These are phyloP conservation scores for Alloscopus bannaensis DNA, from an alignment of 2,888 invertebrate species.

Conservation along the genomic window DNA sequence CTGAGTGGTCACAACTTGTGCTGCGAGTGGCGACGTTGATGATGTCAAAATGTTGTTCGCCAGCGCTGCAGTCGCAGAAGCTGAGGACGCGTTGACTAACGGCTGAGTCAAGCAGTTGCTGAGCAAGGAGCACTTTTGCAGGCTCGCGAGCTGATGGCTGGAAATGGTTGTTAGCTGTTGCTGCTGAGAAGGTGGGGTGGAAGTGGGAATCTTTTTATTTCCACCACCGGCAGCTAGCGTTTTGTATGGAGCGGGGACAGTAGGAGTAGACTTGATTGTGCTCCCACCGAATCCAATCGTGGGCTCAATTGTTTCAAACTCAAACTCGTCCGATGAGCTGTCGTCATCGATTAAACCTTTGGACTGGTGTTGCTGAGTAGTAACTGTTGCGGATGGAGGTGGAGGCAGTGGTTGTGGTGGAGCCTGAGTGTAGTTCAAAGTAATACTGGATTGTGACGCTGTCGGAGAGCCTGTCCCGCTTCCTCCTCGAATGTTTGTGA, in stretches of 20 bases:
- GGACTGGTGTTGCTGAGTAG: conserved; percentile 8
- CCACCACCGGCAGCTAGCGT: neutral
- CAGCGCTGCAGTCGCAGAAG: conserved; percentile 32
- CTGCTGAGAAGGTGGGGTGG: too few relatives aligned
- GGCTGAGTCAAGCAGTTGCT: conserved; percentile 52
- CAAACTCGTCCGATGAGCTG: conserved; percentile 71
- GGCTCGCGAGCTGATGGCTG: conserved; percentile 40
- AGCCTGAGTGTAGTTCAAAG: conserved; percentile 53
- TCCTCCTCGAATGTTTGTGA: conserved; percentile 43
- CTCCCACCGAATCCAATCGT: conserved; percentile 67
- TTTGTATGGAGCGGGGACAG: neutral
- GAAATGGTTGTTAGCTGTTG: conserved; percentile 38
- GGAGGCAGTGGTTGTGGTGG: conserved; percentile 2
- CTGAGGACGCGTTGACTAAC: conserved; percentile 32
- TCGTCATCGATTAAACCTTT: conserved; percentile 63
- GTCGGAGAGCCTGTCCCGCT: conserved; percentile 34
- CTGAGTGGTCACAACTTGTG: conserved; percentile 4
- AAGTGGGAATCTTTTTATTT: neutral
- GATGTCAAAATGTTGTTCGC: conserved; percentile 52
- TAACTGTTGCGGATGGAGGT: conserved; percentile 28
- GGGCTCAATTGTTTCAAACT: conserved; percentile 72
- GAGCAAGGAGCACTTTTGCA: conserved; percentile 51
- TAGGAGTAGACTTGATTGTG: conserved; percentile 17
- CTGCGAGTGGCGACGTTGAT: too few relatives aligned
- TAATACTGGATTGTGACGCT: conserved; percentile 50